A percentile compares a stretch with the other conserved stretches of the same genome.
These are phyloP conservation scores for Monochamus saltuarius DNA, from an alignment of 1,140 invertebrate species.

Conservation along the genomic window DNA sequence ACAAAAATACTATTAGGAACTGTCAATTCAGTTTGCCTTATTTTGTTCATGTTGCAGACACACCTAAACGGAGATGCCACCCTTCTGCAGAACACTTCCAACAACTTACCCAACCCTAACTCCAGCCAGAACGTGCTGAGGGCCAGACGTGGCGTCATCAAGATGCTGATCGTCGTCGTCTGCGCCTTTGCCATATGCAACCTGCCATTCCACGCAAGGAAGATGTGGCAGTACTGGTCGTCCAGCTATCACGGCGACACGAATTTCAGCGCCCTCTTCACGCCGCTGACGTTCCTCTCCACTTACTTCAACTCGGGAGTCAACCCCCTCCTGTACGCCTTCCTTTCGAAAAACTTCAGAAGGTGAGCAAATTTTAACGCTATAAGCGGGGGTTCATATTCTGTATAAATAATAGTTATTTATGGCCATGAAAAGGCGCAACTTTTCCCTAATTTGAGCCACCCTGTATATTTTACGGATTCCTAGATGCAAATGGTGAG, in stretches of 20 bases:
- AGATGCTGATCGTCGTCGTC: slow-evolving; percentile 76
- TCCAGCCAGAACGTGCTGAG: slow-evolving; percentile 68
- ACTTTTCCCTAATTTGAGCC: too few relatives aligned
- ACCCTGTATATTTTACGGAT: too few relatives aligned
- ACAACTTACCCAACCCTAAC: slow-evolving; percentile 48
- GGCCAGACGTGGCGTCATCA: slow-evolving; percentile 69
- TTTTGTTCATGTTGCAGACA: slow-evolving; percentile 2
- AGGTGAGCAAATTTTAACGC: slow-evolving; percentile 31
- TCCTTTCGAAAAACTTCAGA: slow-evolving; percentile 76
- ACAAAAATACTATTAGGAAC: too few relatives aligned
- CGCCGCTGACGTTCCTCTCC: slow-evolving; percentile 79
- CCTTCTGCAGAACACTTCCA: slow-evolving; percentile 7
- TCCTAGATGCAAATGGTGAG: too few relatives aligned
- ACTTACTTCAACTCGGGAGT: slow-evolving; percentile 83
- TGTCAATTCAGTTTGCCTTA: too few relatives aligned
- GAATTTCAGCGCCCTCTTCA: slow-evolving; percentile 69
- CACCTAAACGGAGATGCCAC: slow-evolving; percentile 10
- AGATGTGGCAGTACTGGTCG: slow-evolving; percentile 74
- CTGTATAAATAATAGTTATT: too few relatives aligned
- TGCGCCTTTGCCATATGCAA: slow-evolving; percentile 85
- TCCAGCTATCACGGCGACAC: slow-evolving; percentile 42
- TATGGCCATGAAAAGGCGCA: too few relatives aligned
- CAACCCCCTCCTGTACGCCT: slow-evolving; percentile 82
- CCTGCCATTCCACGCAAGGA: slow-evolving; percentile 78
- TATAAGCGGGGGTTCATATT: too few relatives aligned